Evolutionary conservation across 2,797 vertebrate genomes (phyloP).

Genomic region (Enteromius radiatus): DNA sequence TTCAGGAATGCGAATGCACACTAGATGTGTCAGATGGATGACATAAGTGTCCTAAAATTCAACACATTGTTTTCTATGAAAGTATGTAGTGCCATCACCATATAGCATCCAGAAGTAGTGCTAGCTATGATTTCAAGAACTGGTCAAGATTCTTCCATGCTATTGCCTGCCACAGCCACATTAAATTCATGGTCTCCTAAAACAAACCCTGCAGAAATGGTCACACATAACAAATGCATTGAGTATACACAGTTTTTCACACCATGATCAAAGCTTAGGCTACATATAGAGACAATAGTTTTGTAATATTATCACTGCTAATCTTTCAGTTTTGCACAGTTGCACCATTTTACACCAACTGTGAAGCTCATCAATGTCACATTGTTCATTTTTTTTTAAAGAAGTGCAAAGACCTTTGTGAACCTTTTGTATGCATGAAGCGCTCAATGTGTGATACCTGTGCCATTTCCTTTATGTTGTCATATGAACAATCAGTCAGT

Average conservation of each 20-base stretch:
- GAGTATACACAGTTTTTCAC: neutral
- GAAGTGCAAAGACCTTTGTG: neutral
- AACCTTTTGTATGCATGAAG: neutral
- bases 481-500: neutral
- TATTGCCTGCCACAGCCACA: neutral
- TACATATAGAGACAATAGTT: neutral
- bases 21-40: neutral
- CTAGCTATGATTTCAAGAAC: neutral
- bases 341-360: neutral
- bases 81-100: neutral
- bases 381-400: neutral
- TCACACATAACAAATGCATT: neutral
- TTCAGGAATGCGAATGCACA: neutral
- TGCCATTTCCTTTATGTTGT: neutral
- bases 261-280: neutral
- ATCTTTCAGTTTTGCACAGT: neutral
- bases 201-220: neutral
- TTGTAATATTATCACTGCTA: neutral
- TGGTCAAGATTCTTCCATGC: neutral
- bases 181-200: neutral
- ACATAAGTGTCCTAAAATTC: neutral
- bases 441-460: neutral
- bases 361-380: neutral
- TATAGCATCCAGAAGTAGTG: neutral
- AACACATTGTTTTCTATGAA: neutral